Evolutionary conservation across 2,113 vertebrate species (phyloP), one percentile per base, ranked within the genome.

Genomic region (Puntigrus tetrazona): DNA sequence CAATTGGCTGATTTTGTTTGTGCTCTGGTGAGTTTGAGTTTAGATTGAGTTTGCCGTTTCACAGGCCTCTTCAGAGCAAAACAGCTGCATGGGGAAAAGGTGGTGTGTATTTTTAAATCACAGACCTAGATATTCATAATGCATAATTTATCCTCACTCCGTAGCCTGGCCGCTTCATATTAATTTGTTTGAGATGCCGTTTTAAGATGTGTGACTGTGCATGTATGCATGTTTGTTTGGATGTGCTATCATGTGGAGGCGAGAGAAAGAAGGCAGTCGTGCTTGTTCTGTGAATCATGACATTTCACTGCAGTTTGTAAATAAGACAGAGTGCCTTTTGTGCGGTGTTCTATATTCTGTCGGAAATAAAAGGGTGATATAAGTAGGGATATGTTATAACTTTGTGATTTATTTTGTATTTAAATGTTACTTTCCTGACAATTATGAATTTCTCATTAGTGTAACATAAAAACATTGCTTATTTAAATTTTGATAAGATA

Each of bases 201-300:
- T 69, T 82, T 84, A 47, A 50, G 59, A 80, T 57, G 52, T 47
- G 81, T 45, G 22, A 41, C 77, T 59, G 27, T 63, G 52, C 55
- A 20, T 61, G 45, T 69, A 38, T 75, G 67, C 41, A 20, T 85
- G 79, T 88, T 81, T 0, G 63, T 87, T 81, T 70, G 81, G 29
- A 72, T 27, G 81, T 57, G 67, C 25, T 69, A 76, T 86, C 84
- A 81, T 85, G 69, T n/a, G 90, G 85, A 72, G 36, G 14, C 9
- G 14, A 72, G 63, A 67, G 63, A 67, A 36, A 34, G 84, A 89
- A 85, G 87, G 90, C 85, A 89, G 89, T 83, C 86, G 83, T 82
- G 88, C 86, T 88, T 61, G 16, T 82, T 90, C 87, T 88, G 89
- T 92, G 91, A 91, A 85, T 78, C 82, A 77, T 86, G 84, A 89